These are phyloP conservation scores for Tipula confusa DNA, from an alignment of 2,888 invertebrate species.

Conservation along the genomic window DNA sequence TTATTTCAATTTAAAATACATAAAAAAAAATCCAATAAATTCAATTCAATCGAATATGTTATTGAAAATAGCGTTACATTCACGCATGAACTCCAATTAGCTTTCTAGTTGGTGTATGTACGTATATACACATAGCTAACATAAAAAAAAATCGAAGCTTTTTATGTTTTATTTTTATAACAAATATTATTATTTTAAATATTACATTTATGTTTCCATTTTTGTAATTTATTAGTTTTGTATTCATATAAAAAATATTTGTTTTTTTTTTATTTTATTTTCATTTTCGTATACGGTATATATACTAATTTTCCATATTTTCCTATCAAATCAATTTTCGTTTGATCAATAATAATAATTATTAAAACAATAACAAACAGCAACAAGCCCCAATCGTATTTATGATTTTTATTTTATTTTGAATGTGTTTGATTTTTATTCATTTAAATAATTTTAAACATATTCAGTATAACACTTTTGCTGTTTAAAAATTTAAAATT, in stretches of 20 bases:
- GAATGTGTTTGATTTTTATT: background rate
- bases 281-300: background rate
- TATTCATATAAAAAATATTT: background rate
- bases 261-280: no score
- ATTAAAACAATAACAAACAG: background rate
- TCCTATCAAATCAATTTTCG: background rate
- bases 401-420: no score
- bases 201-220: background rate
- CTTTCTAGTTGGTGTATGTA: background rate
- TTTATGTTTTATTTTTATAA: background rate
- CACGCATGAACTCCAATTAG: constrained; percentile 25
- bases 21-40: background rate
- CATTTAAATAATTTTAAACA: background rate
- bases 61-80: background rate
- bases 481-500: background rate
- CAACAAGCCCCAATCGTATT: background rate
- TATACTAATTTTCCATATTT: background rate
- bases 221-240: constrained; percentile 25
- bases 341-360: constrained; percentile 21
- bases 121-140: background rate
- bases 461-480: background rate
- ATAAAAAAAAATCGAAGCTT: background rate
- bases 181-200: background rate
- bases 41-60: background rate
- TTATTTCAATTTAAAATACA: background rate